These are phyloP conservation scores for Clarias pachynema DNA, from an alignment of 2,797 vertebrate species.

Conservation along the genomic window DNA sequence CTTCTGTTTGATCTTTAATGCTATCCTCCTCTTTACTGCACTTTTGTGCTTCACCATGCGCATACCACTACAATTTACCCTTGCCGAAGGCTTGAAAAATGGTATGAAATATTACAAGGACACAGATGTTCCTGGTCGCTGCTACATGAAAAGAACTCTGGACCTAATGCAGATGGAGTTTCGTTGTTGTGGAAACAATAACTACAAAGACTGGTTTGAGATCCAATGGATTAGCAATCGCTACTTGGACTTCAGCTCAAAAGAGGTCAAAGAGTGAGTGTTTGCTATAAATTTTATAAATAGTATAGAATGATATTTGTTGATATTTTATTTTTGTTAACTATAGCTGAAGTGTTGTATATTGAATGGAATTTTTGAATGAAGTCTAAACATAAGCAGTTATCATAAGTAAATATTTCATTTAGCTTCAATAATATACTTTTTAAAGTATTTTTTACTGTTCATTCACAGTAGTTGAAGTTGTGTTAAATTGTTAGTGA, in stretches of 20 bases:
- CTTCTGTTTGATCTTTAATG: slow-evolving; percentile 82
- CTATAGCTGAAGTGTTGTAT: not conserved
- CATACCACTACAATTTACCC: slow-evolving; percentile 88
- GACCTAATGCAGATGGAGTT: slow-evolving; percentile 98
- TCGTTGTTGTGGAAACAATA: slow-evolving; percentile 93
- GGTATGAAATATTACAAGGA: slow-evolving; percentile 96
- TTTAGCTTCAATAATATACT: not conserved
- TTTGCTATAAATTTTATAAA: not conserved
- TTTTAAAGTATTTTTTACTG: not conserved
- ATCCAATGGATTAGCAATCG: slow-evolving; percentile 99
- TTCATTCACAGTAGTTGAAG: not conserved
- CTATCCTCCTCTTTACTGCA: slow-evolving; percentile 77
- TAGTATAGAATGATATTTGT: not conserved
- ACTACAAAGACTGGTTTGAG: slow-evolving; percentile 98
- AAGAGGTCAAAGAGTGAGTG: slow-evolving; percentile 96
- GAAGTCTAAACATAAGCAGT: not conserved
- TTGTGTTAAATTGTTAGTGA: not conserved
- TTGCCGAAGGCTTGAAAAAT: slow-evolving; percentile 87
- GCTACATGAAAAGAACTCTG: slow-evolving; percentile 98
- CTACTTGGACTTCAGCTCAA: slow-evolving; percentile 95
- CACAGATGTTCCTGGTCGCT: slow-evolving; percentile 92
- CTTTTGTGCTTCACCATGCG: slow-evolving; percentile 87
- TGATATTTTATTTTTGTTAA: not conserved
- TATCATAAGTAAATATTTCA: slow-evolving; percentile 1
- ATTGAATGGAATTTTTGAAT: not conserved